These are phyloP conservation scores for Mungos mungo DNA, from an alignment of 2,113 vertebrate genomes.

Conservation along the genomic window DNA sequence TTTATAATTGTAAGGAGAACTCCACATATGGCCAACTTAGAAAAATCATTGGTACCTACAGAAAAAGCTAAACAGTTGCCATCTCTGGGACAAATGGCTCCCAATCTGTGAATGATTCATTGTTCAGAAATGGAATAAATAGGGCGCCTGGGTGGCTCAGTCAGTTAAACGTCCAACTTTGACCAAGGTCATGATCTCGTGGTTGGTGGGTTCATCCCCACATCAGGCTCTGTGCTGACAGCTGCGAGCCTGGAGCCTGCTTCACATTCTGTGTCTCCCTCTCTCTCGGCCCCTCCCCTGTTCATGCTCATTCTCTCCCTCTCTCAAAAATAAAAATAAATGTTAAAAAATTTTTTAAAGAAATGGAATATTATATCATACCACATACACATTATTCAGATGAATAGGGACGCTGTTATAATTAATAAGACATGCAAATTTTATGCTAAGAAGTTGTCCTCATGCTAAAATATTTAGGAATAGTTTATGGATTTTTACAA, in stretches of 20 bases:
- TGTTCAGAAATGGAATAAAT: neutral
- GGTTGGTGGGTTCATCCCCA: too few relatives aligned
- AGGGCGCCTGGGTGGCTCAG: too few relatives aligned
- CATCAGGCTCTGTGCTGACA: too few relatives aligned
- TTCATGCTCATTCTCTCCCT: too few relatives aligned
- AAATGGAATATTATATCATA: neutral
- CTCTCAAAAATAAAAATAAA: too few relatives aligned
- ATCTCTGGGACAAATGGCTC: neutral
- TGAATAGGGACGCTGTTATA: neutral
- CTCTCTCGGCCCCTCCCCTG: too few relatives aligned
- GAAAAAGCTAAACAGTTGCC: neutral
- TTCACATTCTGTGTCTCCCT: too few relatives aligned
- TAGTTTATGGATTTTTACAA: neutral
- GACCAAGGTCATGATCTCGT: too few relatives aligned
- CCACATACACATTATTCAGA: neutral
- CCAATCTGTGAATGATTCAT: neutral
- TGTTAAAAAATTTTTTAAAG: too few relatives aligned
- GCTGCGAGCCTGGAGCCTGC: too few relatives aligned
- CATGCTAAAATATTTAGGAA: neutral
- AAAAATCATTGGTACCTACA: neutral
- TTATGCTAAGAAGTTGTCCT: neutral
- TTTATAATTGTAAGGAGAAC: neutral
- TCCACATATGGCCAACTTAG: neutral
- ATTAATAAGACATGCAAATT: neutral
- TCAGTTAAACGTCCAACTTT: too few relatives aligned